Conservation (phyloP, 2,888 invertebrate genomes). For the Limnephilus marmoratus region DNA sequence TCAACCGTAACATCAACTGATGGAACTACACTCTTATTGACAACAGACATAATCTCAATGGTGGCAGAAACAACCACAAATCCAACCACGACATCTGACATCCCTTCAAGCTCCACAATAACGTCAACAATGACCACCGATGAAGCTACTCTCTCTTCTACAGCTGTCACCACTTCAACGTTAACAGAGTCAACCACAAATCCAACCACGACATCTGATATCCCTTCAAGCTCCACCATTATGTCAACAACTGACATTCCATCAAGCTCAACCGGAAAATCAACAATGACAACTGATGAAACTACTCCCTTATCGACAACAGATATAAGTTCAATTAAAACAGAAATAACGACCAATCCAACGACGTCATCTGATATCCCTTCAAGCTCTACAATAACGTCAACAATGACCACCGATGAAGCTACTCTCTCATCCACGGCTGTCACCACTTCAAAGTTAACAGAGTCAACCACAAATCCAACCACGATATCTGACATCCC, state of each 20-base stretch:
- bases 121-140: neutral
- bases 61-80: neutral
- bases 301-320: neutral
- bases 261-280: neutral
- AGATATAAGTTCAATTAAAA: fast-evolving
- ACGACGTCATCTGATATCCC: neutral
- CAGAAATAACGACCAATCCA: neutral
- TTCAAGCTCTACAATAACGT: neutral
- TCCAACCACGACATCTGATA: neutral
- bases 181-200: neutral
- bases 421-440: neutral
- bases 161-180: neutral
- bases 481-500: no score
- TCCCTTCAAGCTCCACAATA: neutral
- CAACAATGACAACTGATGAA: neutral
- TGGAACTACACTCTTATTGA: neutral
- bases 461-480: no score
- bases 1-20: neutral
- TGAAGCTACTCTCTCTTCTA: neutral
- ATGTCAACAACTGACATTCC: neutral
- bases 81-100: neutral
- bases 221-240: neutral
- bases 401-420: neutral
- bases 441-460: no score
- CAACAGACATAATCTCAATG: neutral